Conservation (phyloP, 2,888 invertebrate genomes). For the Zonitis immaculata region DNA sequence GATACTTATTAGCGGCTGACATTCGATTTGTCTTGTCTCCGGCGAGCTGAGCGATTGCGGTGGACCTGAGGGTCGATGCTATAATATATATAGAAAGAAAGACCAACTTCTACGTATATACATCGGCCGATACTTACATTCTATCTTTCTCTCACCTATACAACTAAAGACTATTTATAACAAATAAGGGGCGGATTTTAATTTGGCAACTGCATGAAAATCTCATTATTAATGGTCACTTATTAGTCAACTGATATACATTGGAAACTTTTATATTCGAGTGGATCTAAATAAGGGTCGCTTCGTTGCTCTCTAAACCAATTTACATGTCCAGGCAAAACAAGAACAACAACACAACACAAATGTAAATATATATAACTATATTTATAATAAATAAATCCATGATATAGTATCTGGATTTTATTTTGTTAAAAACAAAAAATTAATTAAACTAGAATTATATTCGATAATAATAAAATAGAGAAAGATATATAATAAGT, state of each 20-base stretch:
- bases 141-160: slow-evolving; percentile 12
- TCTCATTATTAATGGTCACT: slow-evolving; percentile 42
- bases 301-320: slow-evolving; percentile 5
- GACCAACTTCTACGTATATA: slow-evolving; percentile 11
- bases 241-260: slow-evolving; percentile 29
- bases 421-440: not conserved
- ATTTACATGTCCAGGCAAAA: not conserved
- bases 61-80: slow-evolving; percentile 30
- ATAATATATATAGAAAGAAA: slow-evolving; percentile 18
- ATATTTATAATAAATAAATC: not conserved
- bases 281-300: not conserved
- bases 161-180: not conserved
- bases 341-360: not conserved
- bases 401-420: no score
- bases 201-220: slow-evolving; percentile 45
- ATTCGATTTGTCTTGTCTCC: slow-evolving; percentile 54
- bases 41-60: slow-evolving; percentile 47
- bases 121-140: slow-evolving; percentile 32
- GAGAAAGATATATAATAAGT: no score
- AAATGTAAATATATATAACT: no score
- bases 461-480: no score
- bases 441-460: not conserved
- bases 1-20: slow-evolving; percentile 54
- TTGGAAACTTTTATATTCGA: slow-evolving; percentile 9
- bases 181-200: slow-evolving; percentile 40